Evolutionary conservation across 2,113 vertebrate genomes (phyloP).

Genomic region (Oceanodroma tethys): DNA sequence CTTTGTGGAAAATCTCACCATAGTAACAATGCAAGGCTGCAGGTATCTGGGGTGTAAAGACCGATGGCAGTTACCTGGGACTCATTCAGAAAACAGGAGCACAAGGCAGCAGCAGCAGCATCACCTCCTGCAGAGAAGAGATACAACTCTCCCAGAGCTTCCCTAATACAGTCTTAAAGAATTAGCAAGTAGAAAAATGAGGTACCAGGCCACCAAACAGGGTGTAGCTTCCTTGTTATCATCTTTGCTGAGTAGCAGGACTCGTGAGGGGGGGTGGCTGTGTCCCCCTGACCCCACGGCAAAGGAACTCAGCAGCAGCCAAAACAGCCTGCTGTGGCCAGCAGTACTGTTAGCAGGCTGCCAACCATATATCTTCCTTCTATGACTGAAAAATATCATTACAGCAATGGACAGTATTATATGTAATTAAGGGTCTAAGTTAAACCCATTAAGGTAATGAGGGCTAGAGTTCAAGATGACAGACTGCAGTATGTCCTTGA

Average conservation of each 20-base stretch:
- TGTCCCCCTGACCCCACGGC: not conserved
- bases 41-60: not conserved
- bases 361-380: not conserved
- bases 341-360: not conserved
- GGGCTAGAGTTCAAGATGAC: not conserved
- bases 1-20: not conserved
- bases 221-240: not conserved
- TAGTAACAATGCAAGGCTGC: not conserved
- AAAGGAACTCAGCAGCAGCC: not conserved
- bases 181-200: constrained; percentile 61
- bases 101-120: constrained; percentile 45
- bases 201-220: not conserved
- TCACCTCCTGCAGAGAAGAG: constrained; percentile 53
- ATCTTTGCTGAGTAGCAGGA: not conserved
- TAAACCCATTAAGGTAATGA: not conserved
- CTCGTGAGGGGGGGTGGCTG: not conserved
- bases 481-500: not conserved
- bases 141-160: not conserved
- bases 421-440: not conserved
- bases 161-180: constrained; percentile 47
- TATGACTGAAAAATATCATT: not conserved
- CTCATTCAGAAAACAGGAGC: constrained; percentile 62
- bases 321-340: not conserved
- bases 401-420: not conserved
- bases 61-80: not conserved